Evolutionary conservation across 1,140 invertebrate species (phyloP), one percentile per base, ranked within the genome.

Genomic region (Pseudomyrmex cubaensis): DNA sequence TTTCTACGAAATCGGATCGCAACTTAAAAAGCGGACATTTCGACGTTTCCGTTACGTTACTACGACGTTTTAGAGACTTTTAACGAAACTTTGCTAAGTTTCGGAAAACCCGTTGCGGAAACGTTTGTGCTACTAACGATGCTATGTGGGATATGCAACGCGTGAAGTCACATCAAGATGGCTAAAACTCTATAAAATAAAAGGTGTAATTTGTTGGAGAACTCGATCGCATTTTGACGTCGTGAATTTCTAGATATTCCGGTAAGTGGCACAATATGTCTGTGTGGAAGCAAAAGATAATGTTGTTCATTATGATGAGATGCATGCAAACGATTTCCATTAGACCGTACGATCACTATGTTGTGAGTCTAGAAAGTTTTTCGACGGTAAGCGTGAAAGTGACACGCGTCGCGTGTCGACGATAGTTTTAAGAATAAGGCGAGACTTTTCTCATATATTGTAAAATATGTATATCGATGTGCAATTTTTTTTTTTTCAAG

Each of bases 251-350:
- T 57, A 89, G 88, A 15, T 74, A 86, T 59, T 80, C 35, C 9
- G 73, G 17, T 35, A 72, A 15, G 10, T 90, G 85, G 87, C 82
- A 87, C 52, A 46, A 22, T 9, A 75, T 76, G 10, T 73, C 87
- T 1, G 2, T 78, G 25, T 82, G 66, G 56, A 64, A 72, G 2
- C 69, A 85, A 67, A 88, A 85, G 22, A 20, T 88, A 10, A 73
- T 90, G 12, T 2, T 83, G 10, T 25, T 80, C 9, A 67, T 90
- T 35, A 87, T 82, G 48, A 57, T 88, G 17, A 85, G 84, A 74
- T 82, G 83, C 72, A 25, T 22, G 2, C 59, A 5, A 17, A 73
- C 87, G 9, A 66, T 83, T 64, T 50, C 15, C 17, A 66, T 90
- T 17, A 85, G 83, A 17, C 83, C 85, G 10, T 87, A 84, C 59